Base-by-base conservation (phyloP, 2,113 vertebrate species). In the Dicerorhinus sumatrensis region DNA sequence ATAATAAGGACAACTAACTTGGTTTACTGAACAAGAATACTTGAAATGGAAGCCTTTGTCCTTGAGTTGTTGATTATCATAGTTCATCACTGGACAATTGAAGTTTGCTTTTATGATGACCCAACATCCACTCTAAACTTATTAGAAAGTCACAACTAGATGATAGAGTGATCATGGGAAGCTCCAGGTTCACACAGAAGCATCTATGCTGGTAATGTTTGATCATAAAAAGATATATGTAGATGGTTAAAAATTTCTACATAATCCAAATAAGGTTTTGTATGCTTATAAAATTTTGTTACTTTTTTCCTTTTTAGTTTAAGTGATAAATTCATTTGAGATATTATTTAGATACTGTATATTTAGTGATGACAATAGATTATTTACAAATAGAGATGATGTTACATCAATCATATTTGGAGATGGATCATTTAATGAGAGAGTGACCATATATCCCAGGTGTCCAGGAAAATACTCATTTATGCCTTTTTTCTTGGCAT, bases 21-120 rank as follows among this genome's bases (percentile, higher is more conserved):
- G 69, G 99, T 29, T 99, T 99, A 29, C 99, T 95, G 96, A 99
- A 98, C 97, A 99, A 97, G 97, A 98, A 99, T 99, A 97, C 96
- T 99, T 87, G 99, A 99, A 93, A 99, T 36, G 0, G 99, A 99
- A 0, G 99, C 99, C 98, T 99, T 99, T 92, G 99, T 99, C 99
- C 99, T 99, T 99, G 99, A 99, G 98, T 99, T 99, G 98, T 99
- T 99, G 51, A 99, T 99, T 98, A 99, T 99, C 39, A 95, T 99
- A 99, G 98, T 99, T 99, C 97, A 99, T 99, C 99, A 99, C 99
- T 18, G 99, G 99, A 86, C 99, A 99, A 56, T 99, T 99, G 98
- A 99, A 99, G 96, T 99, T 99, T 56, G 99, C 99, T 98, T 99
- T 99, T 96, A 73, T 94, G 67, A 88, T 48, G 36, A 51, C 54